Conservation (phyloP, 2,888 invertebrate species). For the Amphipyra berbera region DNA sequence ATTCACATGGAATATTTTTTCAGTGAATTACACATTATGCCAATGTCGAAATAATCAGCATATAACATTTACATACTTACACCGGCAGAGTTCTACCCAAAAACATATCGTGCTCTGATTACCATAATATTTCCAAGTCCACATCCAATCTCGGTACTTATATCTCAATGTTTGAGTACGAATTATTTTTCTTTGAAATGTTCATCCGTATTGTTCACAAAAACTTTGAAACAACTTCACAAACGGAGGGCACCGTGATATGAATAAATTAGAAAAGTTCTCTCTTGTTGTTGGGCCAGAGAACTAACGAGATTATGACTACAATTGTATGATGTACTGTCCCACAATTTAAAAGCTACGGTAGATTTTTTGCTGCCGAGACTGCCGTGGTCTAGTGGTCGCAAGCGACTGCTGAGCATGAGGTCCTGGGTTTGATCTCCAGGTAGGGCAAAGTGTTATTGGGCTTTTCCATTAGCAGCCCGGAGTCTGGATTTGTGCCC, state of each 20-base stretch:
- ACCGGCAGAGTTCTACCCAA: constrained; percentile 20
- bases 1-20: constrained; percentile 43
- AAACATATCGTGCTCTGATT: constrained; percentile 54
- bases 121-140: constrained; percentile 54
- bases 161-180: constrained; percentile 62
- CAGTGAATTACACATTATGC: constrained; percentile 38
- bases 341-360: too few relatives aligned
- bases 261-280: constrained; percentile 89
- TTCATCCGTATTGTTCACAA: constrained; percentile 83
- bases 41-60: constrained; percentile 49
- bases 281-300: constrained; percentile 58
- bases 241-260: constrained; percentile 82
- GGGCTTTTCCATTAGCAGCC: too few relatives aligned
- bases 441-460: too few relatives aligned
- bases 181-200: constrained; percentile 76
- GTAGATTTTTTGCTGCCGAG: too few relatives aligned
- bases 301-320: constrained; percentile 40
- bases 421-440: too few relatives aligned
- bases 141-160: constrained; percentile 57
- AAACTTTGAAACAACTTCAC: constrained; percentile 80
- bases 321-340: constrained; percentile 3
- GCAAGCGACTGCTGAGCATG: too few relatives aligned
- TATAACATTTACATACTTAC: constrained; percentile 53
- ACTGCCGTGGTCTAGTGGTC: too few relatives aligned
- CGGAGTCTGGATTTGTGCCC: too few relatives aligned